Conservation (phyloP, 1,140 invertebrate genomes). For the Dendrolimus kikuchii region DNA sequence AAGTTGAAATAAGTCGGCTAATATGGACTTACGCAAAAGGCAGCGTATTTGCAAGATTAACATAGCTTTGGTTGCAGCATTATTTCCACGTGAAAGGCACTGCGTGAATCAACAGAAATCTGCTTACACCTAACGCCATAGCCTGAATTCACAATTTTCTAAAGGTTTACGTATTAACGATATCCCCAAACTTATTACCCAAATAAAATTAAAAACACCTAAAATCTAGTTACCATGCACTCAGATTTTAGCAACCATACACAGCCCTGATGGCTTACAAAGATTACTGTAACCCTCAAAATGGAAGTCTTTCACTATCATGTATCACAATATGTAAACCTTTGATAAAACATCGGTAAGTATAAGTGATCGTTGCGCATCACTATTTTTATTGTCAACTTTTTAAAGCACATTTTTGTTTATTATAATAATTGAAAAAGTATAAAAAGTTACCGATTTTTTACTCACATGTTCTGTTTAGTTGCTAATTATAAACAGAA, state of each 20-base stretch:
- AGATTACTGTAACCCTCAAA: constrained; percentile 22
- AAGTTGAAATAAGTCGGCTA: too few relatives aligned
- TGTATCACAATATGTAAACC: constrained; percentile 61
- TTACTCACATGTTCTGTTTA: too few relatives aligned
- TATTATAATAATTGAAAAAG: neutral
- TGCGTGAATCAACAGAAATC: constrained; percentile 9
- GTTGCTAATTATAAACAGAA: neutral
- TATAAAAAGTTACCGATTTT: neutral
- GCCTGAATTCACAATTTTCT: constrained; percentile 10
- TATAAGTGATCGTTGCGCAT: neutral
- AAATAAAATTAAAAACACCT: constrained; percentile 19
- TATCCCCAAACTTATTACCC: constrained; percentile 9
- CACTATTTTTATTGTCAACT: constrained; percentile 1
- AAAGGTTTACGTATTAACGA: constrained; percentile 13
- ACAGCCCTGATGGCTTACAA: constrained; percentile 19
- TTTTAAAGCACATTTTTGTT: neutral
- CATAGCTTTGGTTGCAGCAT: constrained; percentile 7
- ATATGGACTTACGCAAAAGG: too few relatives aligned
- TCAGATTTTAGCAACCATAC: constrained; percentile 32
- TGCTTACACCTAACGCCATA: neutral
- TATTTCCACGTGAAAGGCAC: constrained; percentile 15
- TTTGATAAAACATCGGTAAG: constrained; percentile 28
- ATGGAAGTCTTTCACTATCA: constrained; percentile 21
- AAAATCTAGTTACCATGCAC: constrained; percentile 38
- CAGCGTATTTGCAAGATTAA: too few relatives aligned